Evolutionary conservation across 2,888 invertebrate genomes (phyloP).

Genomic region (Omphaloscelis lunosa): DNA sequence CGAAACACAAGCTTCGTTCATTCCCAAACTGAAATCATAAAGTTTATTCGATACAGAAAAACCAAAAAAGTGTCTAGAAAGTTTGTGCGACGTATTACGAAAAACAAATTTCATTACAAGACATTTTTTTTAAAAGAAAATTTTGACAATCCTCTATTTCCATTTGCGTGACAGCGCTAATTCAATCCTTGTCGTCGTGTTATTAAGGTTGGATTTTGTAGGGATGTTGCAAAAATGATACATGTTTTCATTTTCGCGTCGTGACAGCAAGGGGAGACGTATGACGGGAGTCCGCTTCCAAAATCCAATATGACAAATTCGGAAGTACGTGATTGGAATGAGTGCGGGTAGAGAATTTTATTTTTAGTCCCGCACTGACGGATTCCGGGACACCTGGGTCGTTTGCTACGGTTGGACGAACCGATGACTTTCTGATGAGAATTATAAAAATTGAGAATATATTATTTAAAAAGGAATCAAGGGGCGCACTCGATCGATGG

Average conservation of each 20-base stretch:
- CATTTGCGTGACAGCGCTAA: constrained; percentile 62
- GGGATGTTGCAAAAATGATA: constrained; percentile 76
- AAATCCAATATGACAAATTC: constrained; percentile 91
- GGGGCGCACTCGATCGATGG: constrained; percentile 49
- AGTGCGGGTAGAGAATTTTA: constrained; percentile 82
- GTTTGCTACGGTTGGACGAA: constrained; percentile 72
- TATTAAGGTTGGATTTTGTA: constrained; percentile 72
- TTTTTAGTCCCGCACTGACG: constrained; percentile 78
- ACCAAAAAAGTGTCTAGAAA: constrained; percentile 59
- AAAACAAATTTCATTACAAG: constrained; percentile 77
- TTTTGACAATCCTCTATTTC: constrained; percentile 68
- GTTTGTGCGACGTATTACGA: constrained; percentile 70
- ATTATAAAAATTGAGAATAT: constrained; percentile 66
- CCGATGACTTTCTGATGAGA: constrained; percentile 78
- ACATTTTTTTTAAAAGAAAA: constrained; percentile 71
- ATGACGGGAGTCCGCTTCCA: constrained; percentile 85
- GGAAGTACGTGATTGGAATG: constrained; percentile 90
- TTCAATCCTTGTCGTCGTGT: constrained; percentile 61
- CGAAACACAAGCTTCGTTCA: constrained; percentile 24
- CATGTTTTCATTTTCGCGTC: constrained; percentile 88
- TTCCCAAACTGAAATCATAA: constrained; percentile 53
- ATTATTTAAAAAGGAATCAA: constrained; percentile 58
- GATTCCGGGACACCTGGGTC: constrained; percentile 76
- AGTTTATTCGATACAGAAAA: constrained; percentile 62
- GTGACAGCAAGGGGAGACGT: constrained; percentile 87